Evolutionary conservation across 2,113 vertebrate genomes (phyloP), one percentile per base, ranked within the genome.

Genomic region (Myxocyprinus asiaticus): DNA sequence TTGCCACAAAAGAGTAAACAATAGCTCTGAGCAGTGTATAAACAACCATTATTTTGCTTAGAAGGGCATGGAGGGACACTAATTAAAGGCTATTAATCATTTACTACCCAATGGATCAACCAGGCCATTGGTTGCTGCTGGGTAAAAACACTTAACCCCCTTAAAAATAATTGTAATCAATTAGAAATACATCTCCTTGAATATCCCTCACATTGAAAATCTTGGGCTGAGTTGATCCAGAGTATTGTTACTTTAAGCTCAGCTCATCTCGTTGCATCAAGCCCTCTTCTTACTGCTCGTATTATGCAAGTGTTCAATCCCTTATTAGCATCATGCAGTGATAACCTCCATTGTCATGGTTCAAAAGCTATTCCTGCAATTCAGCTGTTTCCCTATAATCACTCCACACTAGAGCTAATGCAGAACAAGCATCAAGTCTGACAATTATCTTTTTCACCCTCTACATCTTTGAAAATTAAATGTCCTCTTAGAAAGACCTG

Each of bases 381-480:
- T 90, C 89, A 87, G 85, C 85, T 80, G 69, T 82, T 87, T 90
- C 76, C 82, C 79, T 33, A 82, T 90, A 90, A 92, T 91, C 90
- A 90, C 81, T 89, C 78, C 82, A 48, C 69, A 73, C 75, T 64
- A 82, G 74, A 67, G 81, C 85, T 90, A 90, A 91, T 90, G 85
- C 80, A 85, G 82, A 87, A 88, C 86, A 88, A 73, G 83, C 85
- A 88, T 87, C 77, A 76, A 79, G 87, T 82, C 78, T 78, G 90
- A 92, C 91, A 89, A 92, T 92, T 86, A 92, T 91, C 90, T 91
- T 86, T 87, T 89, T 90, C 83, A 77, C 81, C 76, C 80, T 84
- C 81, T 83, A 88, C 83, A 86, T 88, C 84, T 88, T 82, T 77
- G 62, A 50, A 89, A 88, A 75, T 86, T 81, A n/a, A 79, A 77